phyloP scores from a whole-genome alignment of 2,113 vertebrate species.

The Urocynchramus pylzowi region DNA sequence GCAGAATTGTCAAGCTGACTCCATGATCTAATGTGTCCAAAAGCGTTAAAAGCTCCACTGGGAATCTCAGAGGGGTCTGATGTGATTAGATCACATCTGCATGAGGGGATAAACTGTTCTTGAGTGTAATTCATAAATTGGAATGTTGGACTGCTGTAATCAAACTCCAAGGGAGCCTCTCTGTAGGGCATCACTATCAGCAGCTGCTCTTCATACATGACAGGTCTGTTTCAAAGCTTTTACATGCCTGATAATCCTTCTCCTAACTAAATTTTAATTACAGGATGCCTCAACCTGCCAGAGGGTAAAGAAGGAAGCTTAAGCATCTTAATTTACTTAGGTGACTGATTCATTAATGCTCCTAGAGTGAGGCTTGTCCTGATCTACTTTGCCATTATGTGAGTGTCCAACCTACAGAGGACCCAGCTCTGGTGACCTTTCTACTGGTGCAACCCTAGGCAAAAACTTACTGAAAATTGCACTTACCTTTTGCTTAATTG shows the following conservation, averaged over 20 bases:
- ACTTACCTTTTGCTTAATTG: background rate
- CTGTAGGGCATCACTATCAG: background rate
- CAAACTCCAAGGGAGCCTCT: background rate
- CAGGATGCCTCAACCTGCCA: background rate
- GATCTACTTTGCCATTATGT: background rate
- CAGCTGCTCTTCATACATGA: background rate
- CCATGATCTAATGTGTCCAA: background rate
- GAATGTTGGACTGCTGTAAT: background rate
- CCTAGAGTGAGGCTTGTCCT: background rate
- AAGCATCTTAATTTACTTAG: background rate
- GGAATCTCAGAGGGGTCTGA: background rate
- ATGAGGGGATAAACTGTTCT: slow-evolving; percentile 33
- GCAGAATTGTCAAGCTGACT: background rate
- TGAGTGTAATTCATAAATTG: background rate
- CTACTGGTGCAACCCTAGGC: background rate
- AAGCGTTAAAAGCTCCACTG: background rate
- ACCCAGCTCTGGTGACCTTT: background rate
- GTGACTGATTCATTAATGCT: background rate
- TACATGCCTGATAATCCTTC: background rate
- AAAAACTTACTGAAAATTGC: background rate
- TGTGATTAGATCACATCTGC: background rate
- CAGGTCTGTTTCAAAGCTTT: background rate
- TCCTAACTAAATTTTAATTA: background rate
- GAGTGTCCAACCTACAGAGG: background rate
- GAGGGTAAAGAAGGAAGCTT: background rate